These are phyloP conservation scores for Steinernema khuongi DNA, from an alignment of 1,140 invertebrate genomes.

Conservation along the genomic window DNA sequence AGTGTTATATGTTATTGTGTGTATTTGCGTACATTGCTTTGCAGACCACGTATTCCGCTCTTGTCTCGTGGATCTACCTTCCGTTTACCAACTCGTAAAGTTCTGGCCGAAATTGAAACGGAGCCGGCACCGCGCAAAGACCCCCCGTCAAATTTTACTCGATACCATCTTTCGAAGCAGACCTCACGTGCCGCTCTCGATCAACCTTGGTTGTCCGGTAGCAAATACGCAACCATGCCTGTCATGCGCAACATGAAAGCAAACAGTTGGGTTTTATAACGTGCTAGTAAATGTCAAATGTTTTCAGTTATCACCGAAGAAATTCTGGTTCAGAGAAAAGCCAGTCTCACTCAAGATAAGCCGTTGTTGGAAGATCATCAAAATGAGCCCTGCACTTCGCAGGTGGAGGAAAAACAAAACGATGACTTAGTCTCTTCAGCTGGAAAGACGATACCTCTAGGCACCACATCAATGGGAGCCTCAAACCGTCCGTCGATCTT, in stretches of 20 bases:
- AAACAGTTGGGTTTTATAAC: constrained; percentile 1
- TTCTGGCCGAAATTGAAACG: constrained; percentile 32
- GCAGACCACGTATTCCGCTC: constrained; percentile 36
- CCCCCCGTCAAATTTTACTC: constrained; percentile 12
- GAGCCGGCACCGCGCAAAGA: constrained; percentile 8
- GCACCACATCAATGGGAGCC: not conserved
- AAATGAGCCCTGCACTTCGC: constrained; percentile 9
- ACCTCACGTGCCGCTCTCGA: not conserved
- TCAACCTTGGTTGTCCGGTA: not conserved
- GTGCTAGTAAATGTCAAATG: not conserved
- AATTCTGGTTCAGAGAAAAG: constrained; percentile 10
- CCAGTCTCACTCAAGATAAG: constrained; percentile 1
- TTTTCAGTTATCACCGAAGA: constrained; percentile 1
- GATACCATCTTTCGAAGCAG: constrained; percentile 15
- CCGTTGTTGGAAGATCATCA: constrained; percentile 1
- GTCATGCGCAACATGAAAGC: constrained; percentile 16
- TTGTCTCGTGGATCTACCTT: constrained; percentile 40
- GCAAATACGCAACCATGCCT: constrained; percentile 12
- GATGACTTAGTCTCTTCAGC: constrained; percentile 9
- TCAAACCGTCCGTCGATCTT: not conserved
- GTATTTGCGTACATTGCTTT: not conserved
- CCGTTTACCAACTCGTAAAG: constrained; percentile 33
- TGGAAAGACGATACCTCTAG: not conserved
- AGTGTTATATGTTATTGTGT: constrained; percentile 17
- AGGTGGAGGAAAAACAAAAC: not conserved